phyloP scores from a whole-genome alignment of 2,888 invertebrate genomes.

The Scaptomyza reducta region DNA sequence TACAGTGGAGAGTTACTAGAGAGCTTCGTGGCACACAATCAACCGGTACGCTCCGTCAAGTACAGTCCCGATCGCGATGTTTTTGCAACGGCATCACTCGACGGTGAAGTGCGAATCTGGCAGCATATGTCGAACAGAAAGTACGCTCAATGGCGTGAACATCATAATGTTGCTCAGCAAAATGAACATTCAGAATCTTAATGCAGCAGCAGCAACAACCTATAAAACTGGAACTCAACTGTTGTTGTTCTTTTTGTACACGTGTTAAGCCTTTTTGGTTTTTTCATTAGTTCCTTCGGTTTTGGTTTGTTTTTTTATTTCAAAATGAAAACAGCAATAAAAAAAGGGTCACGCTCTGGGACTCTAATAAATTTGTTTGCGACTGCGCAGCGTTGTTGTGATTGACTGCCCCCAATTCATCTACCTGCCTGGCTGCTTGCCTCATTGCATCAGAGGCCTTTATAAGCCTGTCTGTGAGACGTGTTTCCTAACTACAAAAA shows the following conservation, averaged over 20 bases:
- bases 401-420: constrained; percentile 69
- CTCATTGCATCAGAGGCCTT: constrained; percentile 3
- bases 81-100: constrained; percentile 96
- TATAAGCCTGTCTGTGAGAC: constrained; percentile 24
- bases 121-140: constrained; percentile 96
- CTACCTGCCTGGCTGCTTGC: constrained; percentile 50
- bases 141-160: constrained; percentile 93
- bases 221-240: constrained; percentile 29
- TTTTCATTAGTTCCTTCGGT: constrained; percentile 18
- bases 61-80: constrained; percentile 98
- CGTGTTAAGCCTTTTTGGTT: constrained; percentile 25
- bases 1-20: constrained; percentile 93
- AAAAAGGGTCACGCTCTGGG: constrained; percentile 62
- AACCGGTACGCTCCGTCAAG: constrained; percentile 94
- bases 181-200: neutral
- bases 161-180: constrained; percentile 83
- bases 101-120: constrained; percentile 97
- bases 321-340: constrained; percentile 27
- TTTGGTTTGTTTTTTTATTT: constrained; percentile 20
- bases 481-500: constrained; percentile 45
- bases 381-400: constrained; percentile 50
- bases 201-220: neutral
- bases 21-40: constrained; percentile 97
- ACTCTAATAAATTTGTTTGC: constrained; percentile 72
- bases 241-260: constrained; percentile 27